phyloP scores from a whole-genome alignment of 2,113 vertebrate genomes.

The Heterochromis multidens region DNA sequence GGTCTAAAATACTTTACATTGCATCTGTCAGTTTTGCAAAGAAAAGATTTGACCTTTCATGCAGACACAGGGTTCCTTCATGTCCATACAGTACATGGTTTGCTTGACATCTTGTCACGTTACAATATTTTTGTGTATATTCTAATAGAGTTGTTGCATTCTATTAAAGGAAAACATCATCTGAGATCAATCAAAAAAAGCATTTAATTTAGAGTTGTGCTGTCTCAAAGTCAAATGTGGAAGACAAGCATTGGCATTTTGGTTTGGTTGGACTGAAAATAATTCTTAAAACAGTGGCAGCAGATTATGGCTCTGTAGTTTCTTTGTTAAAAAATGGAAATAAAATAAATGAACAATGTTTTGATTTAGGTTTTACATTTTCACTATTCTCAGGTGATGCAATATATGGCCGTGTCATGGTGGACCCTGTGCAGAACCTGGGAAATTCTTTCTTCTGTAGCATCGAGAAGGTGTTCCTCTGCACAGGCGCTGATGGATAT shows the following conservation, averaged over 20 bases:
- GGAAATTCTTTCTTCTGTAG: constrained; percentile 93
- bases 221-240: too few relatives aligned
- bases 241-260: neutral
- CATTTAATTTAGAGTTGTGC: neutral
- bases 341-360: neutral
- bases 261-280: neutral
- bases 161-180: neutral
- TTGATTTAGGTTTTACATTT: neutral
- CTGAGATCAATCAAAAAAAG: neutral
- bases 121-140: neutral
- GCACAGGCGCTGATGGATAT: constrained; percentile 92
- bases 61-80: neutral
- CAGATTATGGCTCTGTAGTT: neutral
- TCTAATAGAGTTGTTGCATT: neutral
- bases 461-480: constrained; percentile 95
- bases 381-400: constrained; percentile 78
- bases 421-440: constrained; percentile 94
- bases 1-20: neutral
- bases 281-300: neutral
- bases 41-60: neutral
- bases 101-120: too few relatives aligned
- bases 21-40: neutral
- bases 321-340: neutral
- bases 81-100: neutral
- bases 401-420: constrained; percentile 93